phyloP scores from a whole-genome alignment of 2,888 invertebrate genomes.

The Caenorhabditis sp. region DNA sequence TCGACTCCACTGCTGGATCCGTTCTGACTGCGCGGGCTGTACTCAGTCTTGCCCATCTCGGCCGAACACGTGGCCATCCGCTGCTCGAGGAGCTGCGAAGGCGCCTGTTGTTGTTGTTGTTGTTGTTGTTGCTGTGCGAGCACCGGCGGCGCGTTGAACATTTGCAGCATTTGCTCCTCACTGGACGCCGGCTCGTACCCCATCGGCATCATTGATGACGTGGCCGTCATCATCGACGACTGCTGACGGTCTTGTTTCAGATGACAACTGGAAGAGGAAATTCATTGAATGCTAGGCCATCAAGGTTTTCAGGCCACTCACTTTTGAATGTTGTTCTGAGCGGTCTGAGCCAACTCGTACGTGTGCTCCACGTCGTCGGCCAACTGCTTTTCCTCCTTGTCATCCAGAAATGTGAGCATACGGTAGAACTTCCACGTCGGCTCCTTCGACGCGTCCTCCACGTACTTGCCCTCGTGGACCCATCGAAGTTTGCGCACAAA shows the following conservation, averaged over 20 bases:
- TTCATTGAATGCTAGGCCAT: too few relatives aligned
- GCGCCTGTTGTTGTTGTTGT: too few relatives aligned
- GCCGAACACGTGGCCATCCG: slow-evolving; percentile 22
- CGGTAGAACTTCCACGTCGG: slow-evolving; percentile 72
- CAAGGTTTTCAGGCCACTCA: background rate
- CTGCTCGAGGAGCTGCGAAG: background rate
- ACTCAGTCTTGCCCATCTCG: slow-evolving; percentile 10
- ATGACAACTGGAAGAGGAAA: slow-evolving; percentile 7
- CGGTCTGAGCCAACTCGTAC: slow-evolving; percentile 25
- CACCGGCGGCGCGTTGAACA: slow-evolving; percentile 24
- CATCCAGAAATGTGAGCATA: slow-evolving; percentile 65
- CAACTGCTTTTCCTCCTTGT: slow-evolving; percentile 53
- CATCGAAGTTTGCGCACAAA: slow-evolving; percentile 68
- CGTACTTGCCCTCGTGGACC: slow-evolving; percentile 67
- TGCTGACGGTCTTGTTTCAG: slow-evolving; percentile 35
- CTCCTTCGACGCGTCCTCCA: slow-evolving; percentile 66
- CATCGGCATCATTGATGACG: slow-evolving; percentile 4
- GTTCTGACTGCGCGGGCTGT: slow-evolving; percentile 10
- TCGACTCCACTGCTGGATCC: slow-evolving; percentile 24
- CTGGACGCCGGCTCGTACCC: slow-evolving; percentile 52
- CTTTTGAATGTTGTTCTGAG: too few relatives aligned
- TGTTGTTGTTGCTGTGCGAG: slow-evolving; percentile 8
- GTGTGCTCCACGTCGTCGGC: slow-evolving; percentile 10
- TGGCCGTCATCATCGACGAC: background rate
- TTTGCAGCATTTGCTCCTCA: slow-evolving; percentile 59